Percentiles rank a stretch among this genome's conserved stretches.
Conservation (phyloP, 2,797 vertebrate species). For the Urophycis tenuis region DNA sequence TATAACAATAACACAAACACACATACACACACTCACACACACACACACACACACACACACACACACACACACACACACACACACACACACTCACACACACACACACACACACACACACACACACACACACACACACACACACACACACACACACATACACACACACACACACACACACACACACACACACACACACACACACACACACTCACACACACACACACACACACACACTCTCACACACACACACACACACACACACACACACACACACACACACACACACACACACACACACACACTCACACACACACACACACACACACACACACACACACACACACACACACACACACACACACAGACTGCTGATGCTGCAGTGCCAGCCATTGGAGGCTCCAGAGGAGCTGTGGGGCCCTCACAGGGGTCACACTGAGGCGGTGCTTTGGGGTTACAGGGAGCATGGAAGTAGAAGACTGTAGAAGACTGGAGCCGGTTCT, state of each 20-base stretch:
- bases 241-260: constrained; percentile 7
- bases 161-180: constrained; percentile 21
- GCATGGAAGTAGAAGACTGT: background rate
- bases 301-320: constrained; percentile 1
- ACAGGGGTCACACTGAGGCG: constrained; percentile 46
- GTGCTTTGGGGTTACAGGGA: constrained; percentile 26
- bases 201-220: constrained; percentile 14
- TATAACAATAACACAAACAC: too few relatives aligned
- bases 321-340: constrained; percentile 17
- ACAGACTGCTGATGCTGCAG: constrained; percentile 32
- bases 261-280: background rate
- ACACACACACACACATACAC: constrained; percentile 13
- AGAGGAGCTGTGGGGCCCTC: constrained; percentile 46
- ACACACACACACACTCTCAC: background rate
- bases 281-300: constrained; percentile 8
- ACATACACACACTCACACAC: background rate
- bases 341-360: constrained; percentile 14
- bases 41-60: constrained; percentile 4
- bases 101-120: constrained; percentile 14
- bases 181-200: too few relatives aligned
- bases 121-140: constrained; percentile 21
- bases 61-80: constrained; percentile 4
- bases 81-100: constrained; percentile 16
- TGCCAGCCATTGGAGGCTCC: constrained; percentile 32
- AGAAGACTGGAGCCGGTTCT: constrained; percentile 12